A percentile compares a stretch with the other conserved stretches of the same genome.
Evolutionary conservation across 1,140 invertebrate species (phyloP).

Genomic region (Copidosoma floridanum): DNA sequence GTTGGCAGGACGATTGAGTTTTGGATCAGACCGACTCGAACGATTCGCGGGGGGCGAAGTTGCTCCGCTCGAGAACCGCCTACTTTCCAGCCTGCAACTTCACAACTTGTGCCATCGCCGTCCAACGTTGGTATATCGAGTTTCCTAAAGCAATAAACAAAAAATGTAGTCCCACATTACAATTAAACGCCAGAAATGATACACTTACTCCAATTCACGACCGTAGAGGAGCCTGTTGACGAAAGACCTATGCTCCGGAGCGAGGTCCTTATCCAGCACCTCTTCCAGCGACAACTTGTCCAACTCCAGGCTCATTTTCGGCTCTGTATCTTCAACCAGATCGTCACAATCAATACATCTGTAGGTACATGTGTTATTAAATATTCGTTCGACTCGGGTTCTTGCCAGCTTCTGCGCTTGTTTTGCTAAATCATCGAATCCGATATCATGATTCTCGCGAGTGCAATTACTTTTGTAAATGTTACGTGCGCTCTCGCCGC

Average conservation of each 20-base stretch:
- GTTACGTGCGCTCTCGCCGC: too few species aligned
- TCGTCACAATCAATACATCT: too few species aligned
- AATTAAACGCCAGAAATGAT: neutral
- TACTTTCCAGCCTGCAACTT: slow-evolving; percentile 76
- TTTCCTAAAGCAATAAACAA: slow-evolving; percentile 1
- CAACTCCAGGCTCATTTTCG: neutral
- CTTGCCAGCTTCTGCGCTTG: too few species aligned
- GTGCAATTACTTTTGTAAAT: too few species aligned
- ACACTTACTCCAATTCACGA: slow-evolving; percentile 20
- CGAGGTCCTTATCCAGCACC: slow-evolving; percentile 8
- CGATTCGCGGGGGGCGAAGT: slow-evolving; percentile 67
- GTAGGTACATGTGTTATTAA: too few species aligned
- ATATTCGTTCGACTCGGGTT: too few species aligned
- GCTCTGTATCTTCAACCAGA: neutral
- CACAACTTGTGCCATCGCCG: slow-evolving; percentile 37
- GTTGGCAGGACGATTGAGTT: slow-evolving; percentile 82
- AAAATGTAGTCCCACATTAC: too few species aligned
- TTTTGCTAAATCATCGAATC: too few species aligned
- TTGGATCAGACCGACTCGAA: slow-evolving; percentile 86
- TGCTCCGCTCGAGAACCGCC: slow-evolving; percentile 65
- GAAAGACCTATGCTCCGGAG: neutral
- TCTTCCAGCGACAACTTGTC: slow-evolving; percentile 17
- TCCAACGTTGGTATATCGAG: slow-evolving; percentile 3
- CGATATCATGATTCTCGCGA: too few species aligned
- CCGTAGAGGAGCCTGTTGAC: slow-evolving; percentile 19